Evolutionary conservation across 2,797 vertebrate genomes (phyloP), one percentile per base, ranked within the genome.

Genomic region (Nyctibius grandis): DNA sequence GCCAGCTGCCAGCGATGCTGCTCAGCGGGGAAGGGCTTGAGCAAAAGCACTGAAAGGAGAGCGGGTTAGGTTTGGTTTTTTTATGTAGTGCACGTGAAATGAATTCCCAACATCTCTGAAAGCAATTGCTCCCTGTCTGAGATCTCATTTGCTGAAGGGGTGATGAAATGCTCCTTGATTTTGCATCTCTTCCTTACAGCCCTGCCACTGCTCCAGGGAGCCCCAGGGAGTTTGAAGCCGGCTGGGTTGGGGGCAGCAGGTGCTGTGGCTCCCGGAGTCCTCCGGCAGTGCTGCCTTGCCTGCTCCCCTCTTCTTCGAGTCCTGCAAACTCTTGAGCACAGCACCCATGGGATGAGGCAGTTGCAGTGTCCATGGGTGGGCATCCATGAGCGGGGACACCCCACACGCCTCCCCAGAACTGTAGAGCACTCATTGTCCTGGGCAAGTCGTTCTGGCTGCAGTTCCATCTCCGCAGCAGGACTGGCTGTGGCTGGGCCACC

Each of bases 1-100:
- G 91, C 94, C 96, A 96, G 93, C 93, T 96, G 95, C 92, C 89
- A 44, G 91, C 72, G 92, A 73, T 78, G 91, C 91, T 93, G 78
- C 89, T 91, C 89, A 72, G 92, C 14, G 0, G 84, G 92, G 78
- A 80, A 85, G 86, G 64, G 87, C 78, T 85, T 0, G 5, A 89
- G 75, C 2, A 0, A 80, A 25, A 68, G 85, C 38, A 16, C 89
- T 91, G 81, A 85, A 83, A 95, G 53, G 60, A 63, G 60, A 2
- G 47, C 81, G 34, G 34, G 40, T 42, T 11, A 40, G 36, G 48
- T 12, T 48, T 34, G 5, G 5, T 65, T 79, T 68, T 54, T 48
- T 11, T 48, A 11, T 4, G 65, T 56, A 64, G 73, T 0, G 51
- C 68, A 28, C 28, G 33, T 77, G 91, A 53, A 83, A 68, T 75